Evolutionary conservation across 2,113 vertebrate species (phyloP).

Genomic region (Triplophysa siluroides): DNA sequence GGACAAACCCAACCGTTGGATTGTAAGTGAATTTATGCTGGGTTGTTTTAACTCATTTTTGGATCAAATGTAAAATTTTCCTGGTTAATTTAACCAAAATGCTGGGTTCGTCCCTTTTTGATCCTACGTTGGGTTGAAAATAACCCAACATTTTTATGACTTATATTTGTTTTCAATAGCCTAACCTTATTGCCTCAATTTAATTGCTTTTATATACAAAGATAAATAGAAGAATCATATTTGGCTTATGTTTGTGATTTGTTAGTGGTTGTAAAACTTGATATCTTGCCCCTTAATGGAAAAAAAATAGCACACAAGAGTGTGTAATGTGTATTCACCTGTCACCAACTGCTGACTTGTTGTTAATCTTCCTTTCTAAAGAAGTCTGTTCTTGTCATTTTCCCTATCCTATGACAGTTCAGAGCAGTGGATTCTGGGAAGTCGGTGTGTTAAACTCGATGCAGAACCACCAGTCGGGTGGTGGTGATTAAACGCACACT

Average conservation of each 20-base stretch:
- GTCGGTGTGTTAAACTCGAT: constrained; percentile 37
- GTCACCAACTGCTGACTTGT: constrained; percentile 2
- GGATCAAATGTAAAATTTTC: no score
- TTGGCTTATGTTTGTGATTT: not conserved
- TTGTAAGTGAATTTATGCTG: no score
- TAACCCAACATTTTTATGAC: no score
- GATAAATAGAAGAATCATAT: not conserved
- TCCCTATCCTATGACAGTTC: not conserved
- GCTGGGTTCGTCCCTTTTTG: no score
- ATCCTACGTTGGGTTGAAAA: no score
- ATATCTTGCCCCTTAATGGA: not conserved
- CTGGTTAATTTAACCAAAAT: no score
- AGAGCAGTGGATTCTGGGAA: constrained; percentile 19
- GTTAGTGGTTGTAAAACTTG: not conserved
- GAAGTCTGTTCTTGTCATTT: constrained; percentile 25
- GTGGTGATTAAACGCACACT: constrained; percentile 56
- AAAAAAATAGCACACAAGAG: not conserved
- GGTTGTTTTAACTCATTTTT: no score
- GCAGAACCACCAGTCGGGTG: constrained; percentile 25
- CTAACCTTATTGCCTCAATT: no score
- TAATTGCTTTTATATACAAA: no score
- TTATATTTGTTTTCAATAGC: no score
- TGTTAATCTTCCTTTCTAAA: constrained; percentile 13
- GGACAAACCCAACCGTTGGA: no score
- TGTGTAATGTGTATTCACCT: not conserved